These are phyloP conservation scores for Lasioglossum oenotherae DNA, from an alignment of 2,888 invertebrate species.

Conservation along the genomic window DNA sequence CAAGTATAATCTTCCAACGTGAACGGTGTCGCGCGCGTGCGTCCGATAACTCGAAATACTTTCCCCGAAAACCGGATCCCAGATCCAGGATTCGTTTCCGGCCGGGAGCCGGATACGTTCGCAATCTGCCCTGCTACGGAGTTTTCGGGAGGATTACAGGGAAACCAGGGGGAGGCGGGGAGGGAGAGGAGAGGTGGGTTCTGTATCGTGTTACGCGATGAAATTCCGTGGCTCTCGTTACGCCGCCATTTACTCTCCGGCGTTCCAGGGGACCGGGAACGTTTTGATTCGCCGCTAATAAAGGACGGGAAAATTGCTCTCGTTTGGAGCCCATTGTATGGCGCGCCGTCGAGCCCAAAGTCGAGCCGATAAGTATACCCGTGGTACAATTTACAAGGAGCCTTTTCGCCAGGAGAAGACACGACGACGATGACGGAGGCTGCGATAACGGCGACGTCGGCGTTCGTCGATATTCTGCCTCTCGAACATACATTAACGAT, in stretches of 20 bases:
- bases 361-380: not conserved
- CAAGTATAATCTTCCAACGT: not conserved
- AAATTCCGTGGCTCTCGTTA: conserved; percentile 13
- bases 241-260: conserved; percentile 24
- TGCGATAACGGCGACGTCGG: not conserved
- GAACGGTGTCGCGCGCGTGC: not conserved
- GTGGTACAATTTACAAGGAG: conserved; percentile 16
- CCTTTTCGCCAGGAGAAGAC: not conserved
- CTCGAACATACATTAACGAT: not conserved
- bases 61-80: not conserved
- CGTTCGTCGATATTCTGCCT: not conserved
- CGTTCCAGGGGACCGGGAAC: conserved; percentile 19
- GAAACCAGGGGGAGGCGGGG: not conserved
- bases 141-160: not conserved
- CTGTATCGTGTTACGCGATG: conserved; percentile 2
- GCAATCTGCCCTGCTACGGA: not conserved
- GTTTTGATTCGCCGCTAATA: conserved; percentile 43
- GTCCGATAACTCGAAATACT: conserved; percentile 9
- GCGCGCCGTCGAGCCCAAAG: not conserved
- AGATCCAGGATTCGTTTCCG: conserved; percentile 1
- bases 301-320: conserved; percentile 43
- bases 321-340: conserved; percentile 15
- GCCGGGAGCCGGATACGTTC: not conserved
- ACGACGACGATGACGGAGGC: not conserved
- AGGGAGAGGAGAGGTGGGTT: not conserved